Base-by-base conservation (phyloP, 2,113 vertebrate species). In the Microcebus ravelobensis region DNA sequence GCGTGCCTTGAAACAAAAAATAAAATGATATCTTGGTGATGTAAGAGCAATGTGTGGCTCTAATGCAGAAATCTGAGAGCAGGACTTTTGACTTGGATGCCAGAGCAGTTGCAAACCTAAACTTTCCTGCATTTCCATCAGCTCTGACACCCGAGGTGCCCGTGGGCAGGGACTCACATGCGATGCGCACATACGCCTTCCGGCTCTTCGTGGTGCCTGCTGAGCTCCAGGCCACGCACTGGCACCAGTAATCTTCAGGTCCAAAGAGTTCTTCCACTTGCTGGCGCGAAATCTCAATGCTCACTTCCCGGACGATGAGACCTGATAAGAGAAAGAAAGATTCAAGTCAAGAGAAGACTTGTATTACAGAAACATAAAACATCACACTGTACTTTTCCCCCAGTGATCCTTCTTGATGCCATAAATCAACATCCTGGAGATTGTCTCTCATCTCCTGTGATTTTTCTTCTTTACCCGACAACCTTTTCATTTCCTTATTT, bases 211-310 rank as follows among this genome's bases (percentile, higher is more conserved):
- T 99, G 95, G 99, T 99, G 90, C 99, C 99, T 0, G 99, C 99
- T 0, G 99, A 99, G 98, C 99, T 99, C 99, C 99, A 99, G 94
- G 99, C 99, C 21, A 99, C 99, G 8, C 99, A 99, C 98, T 99
- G 99, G 98, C 99, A 99, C 99, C 99, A 99, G 98, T 99, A 99
- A 97, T 99, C 99, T 97, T 99, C 99, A 0, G 99, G 99, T 1
- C 99, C 99, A 1, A 99, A 99, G 82, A 99, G 98, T 97, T 99
- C 99, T 97, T 99, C 99, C 0, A 99, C 99, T 87, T 99, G 99
- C 98, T 99, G 99, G 3, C 99, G 98, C 0, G 99, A 99, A 83
- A 99, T 99, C 98, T 99, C 99, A 77, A 99, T 99, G 97, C 99
- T 99, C 27, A 99, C 99, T 98, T 99, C 99, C 70, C 99, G 98